Base-by-base conservation (phyloP, 1,140 invertebrate genomes). In the Euglossa dilemma region DNA sequence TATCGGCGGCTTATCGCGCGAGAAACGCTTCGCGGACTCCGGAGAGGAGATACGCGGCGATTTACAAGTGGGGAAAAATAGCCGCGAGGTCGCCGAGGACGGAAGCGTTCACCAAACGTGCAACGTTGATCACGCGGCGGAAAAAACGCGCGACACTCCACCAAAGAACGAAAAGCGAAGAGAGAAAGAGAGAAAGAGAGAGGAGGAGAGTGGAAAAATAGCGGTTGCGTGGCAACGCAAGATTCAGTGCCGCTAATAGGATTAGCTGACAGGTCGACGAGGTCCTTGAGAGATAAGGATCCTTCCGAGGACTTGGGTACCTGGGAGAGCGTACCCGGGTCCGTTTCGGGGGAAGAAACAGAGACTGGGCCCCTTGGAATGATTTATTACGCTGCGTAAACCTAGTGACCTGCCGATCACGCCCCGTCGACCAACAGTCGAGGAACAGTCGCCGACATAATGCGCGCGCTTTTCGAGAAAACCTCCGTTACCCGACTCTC, bases 341-440 rank as follows among this genome's bases (percentile, higher is more conserved):
- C 54, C 45, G 28, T 28, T 76, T 43, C 18, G 5, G 36, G 6
- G 6, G 16, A 12, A 50, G 61, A 66, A 36, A 25, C n/a, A n/a
- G 59, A 50, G 59, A 16, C 57, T 36, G 64, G 25, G 23, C 11
- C 16, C 66, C 36, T 54, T 64, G 16, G 25, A 77, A 85, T 91
- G 91, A 92, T 92, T 90, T 92, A 92, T 89, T 78, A 77, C 64
- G 73, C 75, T 74, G 84, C 85, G 88, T 88, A 90, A 91, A 90
- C 85, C 90, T 86, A 67, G 84, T 91, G 85, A 91, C 84, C 89
- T 90, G 85, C 63, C 85, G 87, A 90, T 91, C 85, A 89, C 85
- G 85, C 83, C 84, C 84, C 77, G 76, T 69, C 73, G 84, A 84
- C 83, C 50, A 87, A 80, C 77, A 83, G 67, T 79, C 69, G 61